A percentile compares a stretch with the other conserved stretches of the same genome.
phyloP scores from a whole-genome alignment of 2,113 vertebrate genomes.

The Trochalopteron elliotii region DNA sequence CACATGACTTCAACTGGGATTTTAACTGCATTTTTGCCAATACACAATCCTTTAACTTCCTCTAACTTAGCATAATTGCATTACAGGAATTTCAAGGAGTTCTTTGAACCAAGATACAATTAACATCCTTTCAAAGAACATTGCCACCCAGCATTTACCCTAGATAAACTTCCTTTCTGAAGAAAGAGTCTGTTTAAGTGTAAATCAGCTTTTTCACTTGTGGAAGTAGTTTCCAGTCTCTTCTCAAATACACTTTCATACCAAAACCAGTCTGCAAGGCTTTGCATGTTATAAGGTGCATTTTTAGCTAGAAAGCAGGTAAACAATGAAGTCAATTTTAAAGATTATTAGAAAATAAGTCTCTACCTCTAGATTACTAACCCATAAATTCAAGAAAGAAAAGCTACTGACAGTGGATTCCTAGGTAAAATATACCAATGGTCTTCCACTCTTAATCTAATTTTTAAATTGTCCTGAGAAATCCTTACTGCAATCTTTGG shows the following conservation, averaged over 20 bases:
- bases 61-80: conserved; percentile 63
- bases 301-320: not conserved
- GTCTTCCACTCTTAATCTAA: not conserved
- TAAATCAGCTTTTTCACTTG: conserved; percentile 46
- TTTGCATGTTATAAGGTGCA: not conserved
- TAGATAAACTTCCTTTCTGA: conserved; percentile 65
- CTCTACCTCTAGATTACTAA: not conserved
- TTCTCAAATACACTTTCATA: conserved; percentile 12
- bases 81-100: conserved; percentile 64
- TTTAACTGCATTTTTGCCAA: conserved; percentile 53
- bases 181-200: conserved; percentile 36
- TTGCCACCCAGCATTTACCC: conserved; percentile 30
- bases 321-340: not conserved
- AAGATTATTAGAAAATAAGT: not conserved
- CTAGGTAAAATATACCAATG: not conserved
- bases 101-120: conserved; percentile 62
- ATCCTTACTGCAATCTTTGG: not conserved
- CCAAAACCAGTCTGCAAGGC: not conserved
- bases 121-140: conserved; percentile 53
- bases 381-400: not conserved
- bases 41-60: conserved; percentile 51
- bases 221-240: not conserved
- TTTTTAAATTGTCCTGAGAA: not conserved
- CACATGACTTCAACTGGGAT: conserved; percentile 11
- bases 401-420: not conserved